Evolutionary conservation across 2,888 invertebrate genomes (phyloP).

Genomic region (Alloscopus bannaensis): DNA sequence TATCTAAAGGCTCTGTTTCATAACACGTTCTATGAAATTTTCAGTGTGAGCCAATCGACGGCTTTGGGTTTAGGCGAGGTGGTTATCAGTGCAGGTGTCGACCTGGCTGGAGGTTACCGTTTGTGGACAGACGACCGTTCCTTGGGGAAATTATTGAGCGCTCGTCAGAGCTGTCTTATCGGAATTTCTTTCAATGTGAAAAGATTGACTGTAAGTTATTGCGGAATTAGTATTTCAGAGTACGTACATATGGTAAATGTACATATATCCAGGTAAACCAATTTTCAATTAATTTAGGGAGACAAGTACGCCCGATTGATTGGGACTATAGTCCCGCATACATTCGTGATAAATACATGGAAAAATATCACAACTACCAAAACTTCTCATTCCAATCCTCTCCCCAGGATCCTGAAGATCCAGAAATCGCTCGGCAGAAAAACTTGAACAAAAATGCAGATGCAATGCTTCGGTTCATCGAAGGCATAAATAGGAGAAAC

Average conservation of each 20-base stretch:
- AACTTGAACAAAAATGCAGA: conserved; percentile 81
- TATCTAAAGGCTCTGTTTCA: neutral
- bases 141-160: conserved; percentile 95
- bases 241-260: too few species aligned
- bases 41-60: conserved; percentile 95
- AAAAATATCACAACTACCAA: conserved; percentile 84
- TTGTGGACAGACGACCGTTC: conserved; percentile 91
- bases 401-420: conserved; percentile 44
- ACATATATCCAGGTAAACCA: too few species aligned
- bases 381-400: conserved; percentile 76
- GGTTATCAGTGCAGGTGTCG: conserved; percentile 96
- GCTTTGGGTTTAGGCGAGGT: conserved; percentile 96
- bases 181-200: conserved; percentile 89
- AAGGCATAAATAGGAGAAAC: conserved; percentile 81
- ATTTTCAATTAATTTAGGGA: conserved; percentile 82
- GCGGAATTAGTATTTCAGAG: conserved; percentile 63
- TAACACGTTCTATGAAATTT: neutral
- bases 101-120: conserved; percentile 91
- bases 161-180: conserved; percentile 93
- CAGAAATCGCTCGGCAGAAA: conserved; percentile 55
- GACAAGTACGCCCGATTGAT: conserved; percentile 88
- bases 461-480: conserved; percentile 85
- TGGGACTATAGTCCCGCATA: conserved; percentile 86
- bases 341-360: conserved; percentile 84
- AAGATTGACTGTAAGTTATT: conserved; percentile 87